These are phyloP conservation scores for Tetragnatha montana DNA, from an alignment of 2,888 invertebrate species.

Conservation along the genomic window DNA sequence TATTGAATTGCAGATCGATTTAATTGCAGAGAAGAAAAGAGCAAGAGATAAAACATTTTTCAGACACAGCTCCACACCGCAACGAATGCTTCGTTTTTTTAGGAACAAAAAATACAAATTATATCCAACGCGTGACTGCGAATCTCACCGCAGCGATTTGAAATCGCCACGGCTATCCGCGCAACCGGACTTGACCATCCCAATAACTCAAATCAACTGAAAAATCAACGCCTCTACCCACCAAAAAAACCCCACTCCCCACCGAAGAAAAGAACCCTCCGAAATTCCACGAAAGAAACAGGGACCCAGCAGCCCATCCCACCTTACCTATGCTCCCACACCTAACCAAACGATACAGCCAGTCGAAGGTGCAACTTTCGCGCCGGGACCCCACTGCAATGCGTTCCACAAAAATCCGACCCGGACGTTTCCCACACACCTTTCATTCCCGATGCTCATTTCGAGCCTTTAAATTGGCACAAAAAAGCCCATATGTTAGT, in stretches of 20 bases:
- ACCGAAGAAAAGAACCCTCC: neutral
- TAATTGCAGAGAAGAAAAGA: no score
- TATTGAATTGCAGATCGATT: no score
- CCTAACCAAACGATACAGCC: conserved; percentile 26
- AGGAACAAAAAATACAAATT: no score
- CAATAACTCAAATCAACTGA: no score
- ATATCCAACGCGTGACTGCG: no score
- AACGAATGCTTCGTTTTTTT: no score
- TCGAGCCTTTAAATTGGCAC: conserved; percentile 6
- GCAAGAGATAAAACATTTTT: no score
- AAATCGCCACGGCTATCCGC: no score
- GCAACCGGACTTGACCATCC: no score
- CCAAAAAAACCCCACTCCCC: neutral
- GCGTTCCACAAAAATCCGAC: conserved; percentile 8
- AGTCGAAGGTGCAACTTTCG: conserved; percentile 1
- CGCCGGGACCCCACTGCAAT: conserved; percentile 29
- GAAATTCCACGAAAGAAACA: neutral
- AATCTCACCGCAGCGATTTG: no score
- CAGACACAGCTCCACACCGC: no score
- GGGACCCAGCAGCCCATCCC: conserved; percentile 38
- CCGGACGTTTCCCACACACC: neutral
- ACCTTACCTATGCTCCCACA: conserved; percentile 4
- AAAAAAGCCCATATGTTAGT: conserved; percentile 13
- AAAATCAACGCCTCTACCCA: neutral
- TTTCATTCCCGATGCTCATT: conserved; percentile 13